Base-by-base conservation (phyloP, 2,888 invertebrate genomes). In the Amphipyra tragopoginis region DNA sequence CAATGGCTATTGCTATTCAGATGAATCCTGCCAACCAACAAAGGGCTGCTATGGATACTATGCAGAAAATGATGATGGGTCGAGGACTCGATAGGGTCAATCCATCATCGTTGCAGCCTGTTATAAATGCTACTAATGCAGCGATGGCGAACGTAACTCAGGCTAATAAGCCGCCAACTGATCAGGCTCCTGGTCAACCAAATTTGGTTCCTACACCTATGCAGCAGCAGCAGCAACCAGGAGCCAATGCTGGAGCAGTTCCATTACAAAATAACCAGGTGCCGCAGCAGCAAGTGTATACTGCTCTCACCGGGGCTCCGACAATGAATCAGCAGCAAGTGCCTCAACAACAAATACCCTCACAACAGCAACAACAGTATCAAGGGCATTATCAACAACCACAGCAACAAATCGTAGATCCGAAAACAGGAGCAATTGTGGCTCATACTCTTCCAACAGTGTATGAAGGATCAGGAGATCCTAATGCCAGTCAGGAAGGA, bases 21-120 rank as follows among this genome's bases (percentile, higher is more conserved):
- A 93, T 94, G 93, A 94, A 94, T 77, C 94, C 94, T 49, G 89
- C 88, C 39, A 94, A 94, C 67, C 89, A 91, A 51, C 84, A 92
- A 70, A 82, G 81, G 58, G 79, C 81, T 15, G 91, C 91, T 42
- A 87, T 91, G 77, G 73, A 88, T 39, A 79, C 86, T 1, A 92
- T 91, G 82, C 80, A 89, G 47, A 90, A 89, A 58, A 66, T 92
- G 57, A 86, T 93, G 86, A 82, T 79, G 59, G 68, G 75, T 14
- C 54, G 79, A 54, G 66, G 57, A 38, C 42, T 64, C 1, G 65
- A 73, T 34, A 75, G 65, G 10, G 15, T 45, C 13, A 67, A 57
- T 13, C 13, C 49, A 14, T 55, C 70, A 59, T 29, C 67, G 38
- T 62, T 79, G 71, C 77, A 80, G 40, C 80, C 83, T 26, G 73